Percentiles rank a stretch among this genome's conserved stretches.
Evolutionary conservation across 2,113 vertebrate genomes (phyloP).

Genomic region (Apteryx owenii): DNA sequence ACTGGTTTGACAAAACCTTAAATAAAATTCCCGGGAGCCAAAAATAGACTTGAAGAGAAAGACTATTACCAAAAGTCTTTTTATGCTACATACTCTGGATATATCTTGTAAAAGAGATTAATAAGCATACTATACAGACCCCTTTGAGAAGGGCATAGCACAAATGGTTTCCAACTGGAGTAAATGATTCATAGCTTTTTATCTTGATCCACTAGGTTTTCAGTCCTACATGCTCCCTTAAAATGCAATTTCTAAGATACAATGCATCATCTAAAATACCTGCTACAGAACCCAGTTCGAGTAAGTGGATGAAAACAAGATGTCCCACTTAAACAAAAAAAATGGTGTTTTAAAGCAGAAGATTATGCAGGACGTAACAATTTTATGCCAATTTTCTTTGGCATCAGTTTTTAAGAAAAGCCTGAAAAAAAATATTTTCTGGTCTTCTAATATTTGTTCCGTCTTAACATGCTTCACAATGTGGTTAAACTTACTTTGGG

Average conservation of each 20-base stretch:
- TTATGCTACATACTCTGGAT: background rate
- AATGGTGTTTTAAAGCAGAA: background rate
- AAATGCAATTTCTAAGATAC: background rate
- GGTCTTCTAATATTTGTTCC: background rate
- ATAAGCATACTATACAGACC: background rate
- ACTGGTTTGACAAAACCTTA: background rate
- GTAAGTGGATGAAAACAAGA: background rate
- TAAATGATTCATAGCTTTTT: background rate
- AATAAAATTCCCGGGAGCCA: background rate
- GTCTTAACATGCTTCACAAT: background rate
- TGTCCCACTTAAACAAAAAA: background rate
- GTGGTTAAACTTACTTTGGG: background rate
- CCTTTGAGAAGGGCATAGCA: background rate
- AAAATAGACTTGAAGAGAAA: conserved; percentile 21
- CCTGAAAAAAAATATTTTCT: background rate
- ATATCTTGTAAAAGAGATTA: background rate
- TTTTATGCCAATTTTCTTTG: background rate
- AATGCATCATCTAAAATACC: background rate
- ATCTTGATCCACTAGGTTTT: background rate
- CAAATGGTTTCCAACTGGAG: background rate
- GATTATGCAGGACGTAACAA: background rate
- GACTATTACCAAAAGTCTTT: background rate
- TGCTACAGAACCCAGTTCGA: background rate
- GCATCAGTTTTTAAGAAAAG: background rate
- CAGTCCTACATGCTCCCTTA: background rate